Conservation (phyloP, 2,888 invertebrate species). For the Drosophila villosipedis region DNA sequence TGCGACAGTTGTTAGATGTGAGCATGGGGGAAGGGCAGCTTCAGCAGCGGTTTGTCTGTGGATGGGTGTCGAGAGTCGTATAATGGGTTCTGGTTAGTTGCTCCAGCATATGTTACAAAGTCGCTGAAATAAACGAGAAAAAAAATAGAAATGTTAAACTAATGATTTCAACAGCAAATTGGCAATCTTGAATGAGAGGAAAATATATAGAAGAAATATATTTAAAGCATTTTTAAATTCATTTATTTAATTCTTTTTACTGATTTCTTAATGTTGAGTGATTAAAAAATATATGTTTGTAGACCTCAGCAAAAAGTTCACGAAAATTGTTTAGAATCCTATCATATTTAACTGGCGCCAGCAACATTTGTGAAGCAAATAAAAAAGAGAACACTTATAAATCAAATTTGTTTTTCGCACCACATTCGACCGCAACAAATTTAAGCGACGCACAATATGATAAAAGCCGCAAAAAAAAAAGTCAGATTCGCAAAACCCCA, state of each 20-base stretch:
- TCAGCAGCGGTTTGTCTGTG: too few relatives aligned
- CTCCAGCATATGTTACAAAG: constrained; percentile 57
- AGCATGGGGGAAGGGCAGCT: not conserved
- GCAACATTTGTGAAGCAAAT: not conserved
- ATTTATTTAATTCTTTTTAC: not conserved
- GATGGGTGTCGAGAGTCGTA: not conserved
- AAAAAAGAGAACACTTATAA: constrained; percentile 37
- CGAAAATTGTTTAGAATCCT: not conserved
- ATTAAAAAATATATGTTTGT: not conserved
- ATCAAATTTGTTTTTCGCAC: constrained; percentile 74
- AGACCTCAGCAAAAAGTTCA: not conserved
- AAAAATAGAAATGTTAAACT: not conserved
- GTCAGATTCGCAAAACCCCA: constrained; percentile 24
- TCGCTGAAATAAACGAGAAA: not conserved
- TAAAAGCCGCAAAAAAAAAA: constrained; percentile 50
- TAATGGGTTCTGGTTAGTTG: constrained; percentile 13
- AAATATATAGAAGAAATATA: not conserved
- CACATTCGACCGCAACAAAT: constrained; percentile 48
- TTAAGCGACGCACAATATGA: constrained; percentile 49
- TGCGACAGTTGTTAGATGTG: constrained; percentile 65
- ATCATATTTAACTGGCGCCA: not conserved
- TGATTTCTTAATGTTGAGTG: fast-evolving
- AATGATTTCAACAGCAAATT: not conserved
- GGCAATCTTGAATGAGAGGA: not conserved
- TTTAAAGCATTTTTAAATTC: not conserved